phyloP scores from a whole-genome alignment of 2,888 invertebrate genomes.

The Masnerella sp. region DNA sequence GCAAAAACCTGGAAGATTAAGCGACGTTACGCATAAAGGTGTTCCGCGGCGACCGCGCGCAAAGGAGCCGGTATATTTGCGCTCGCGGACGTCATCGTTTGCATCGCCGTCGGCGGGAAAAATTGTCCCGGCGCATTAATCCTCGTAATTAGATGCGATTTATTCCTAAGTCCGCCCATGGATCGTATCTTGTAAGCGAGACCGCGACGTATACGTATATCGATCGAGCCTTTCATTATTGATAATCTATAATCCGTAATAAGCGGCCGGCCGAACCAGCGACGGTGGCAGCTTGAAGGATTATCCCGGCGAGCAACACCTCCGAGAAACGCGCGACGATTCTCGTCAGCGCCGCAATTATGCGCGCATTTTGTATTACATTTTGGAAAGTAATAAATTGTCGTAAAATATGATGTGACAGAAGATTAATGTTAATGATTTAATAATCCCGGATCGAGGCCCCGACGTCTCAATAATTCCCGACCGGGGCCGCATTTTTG shows the following conservation, averaged over 20 bases:
- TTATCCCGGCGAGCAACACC: constrained; percentile 64
- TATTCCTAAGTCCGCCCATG: constrained; percentile 65
- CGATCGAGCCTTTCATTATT: constrained; percentile 74
- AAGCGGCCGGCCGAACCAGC: constrained; percentile 66
- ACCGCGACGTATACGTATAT: constrained; percentile 65
- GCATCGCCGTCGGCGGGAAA: constrained; percentile 63
- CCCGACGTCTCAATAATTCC: background rate
- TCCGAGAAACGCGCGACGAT: constrained; percentile 49
- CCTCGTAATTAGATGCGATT: constrained; percentile 76
- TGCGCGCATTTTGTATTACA: constrained; percentile 52
- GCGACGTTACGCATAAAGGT: constrained; percentile 31
- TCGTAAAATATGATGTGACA: constrained; percentile 52
- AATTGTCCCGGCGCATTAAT: constrained; percentile 70
- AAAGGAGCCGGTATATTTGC: constrained; percentile 15
- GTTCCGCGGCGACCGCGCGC: constrained; percentile 32
- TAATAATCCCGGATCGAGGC: constrained; percentile 47
- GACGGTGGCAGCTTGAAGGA: constrained; percentile 73
- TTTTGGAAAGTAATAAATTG: constrained; percentile 56
- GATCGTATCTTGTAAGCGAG: constrained; percentile 60
- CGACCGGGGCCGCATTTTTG: no score
- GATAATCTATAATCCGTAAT: constrained; percentile 76
- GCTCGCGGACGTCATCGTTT: constrained; percentile 45
- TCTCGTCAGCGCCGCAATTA: constrained; percentile 53
- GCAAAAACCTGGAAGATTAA: constrained; percentile 21
- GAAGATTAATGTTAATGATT: constrained; percentile 54